Evolutionary conservation across 2,888 invertebrate genomes (phyloP).

Genomic region (Sinodicranocentrus sp.): DNA sequence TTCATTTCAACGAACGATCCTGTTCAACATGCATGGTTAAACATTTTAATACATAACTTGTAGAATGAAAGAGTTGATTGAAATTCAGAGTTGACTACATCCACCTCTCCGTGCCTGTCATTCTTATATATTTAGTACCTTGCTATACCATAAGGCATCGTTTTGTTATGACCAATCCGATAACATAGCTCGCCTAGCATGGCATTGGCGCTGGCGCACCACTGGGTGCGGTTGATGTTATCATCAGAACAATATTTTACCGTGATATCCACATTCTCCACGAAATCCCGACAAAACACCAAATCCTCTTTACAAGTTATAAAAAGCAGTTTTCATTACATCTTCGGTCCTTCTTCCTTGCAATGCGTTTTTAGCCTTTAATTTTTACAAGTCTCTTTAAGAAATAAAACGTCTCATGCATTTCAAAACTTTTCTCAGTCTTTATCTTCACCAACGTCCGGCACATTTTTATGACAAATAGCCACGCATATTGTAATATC

Average conservation of each 20-base stretch:
- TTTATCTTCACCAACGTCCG: background rate
- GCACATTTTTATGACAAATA: background rate
- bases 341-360: background rate
- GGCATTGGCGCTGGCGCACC: conserved; percentile 66
- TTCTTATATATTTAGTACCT: background rate
- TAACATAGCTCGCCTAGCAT: conserved; percentile 59
- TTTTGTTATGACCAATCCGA: conserved; percentile 19
- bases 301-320: conserved; percentile 32
- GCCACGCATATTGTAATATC: background rate
- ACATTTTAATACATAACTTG: background rate
- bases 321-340: background rate
- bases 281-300: conserved; percentile 55
- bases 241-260: conserved; percentile 63
- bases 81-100: conserved; percentile 10
- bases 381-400: background rate
- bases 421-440: conserved; percentile 25
- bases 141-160: background rate
- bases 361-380: conserved; percentile 9
- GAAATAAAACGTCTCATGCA: conserved; percentile 36
- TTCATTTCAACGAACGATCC: too few species aligned
- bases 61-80: conserved; percentile 22
- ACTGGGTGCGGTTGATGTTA: conserved; percentile 69
- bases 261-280: conserved; percentile 59
- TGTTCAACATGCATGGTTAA: conserved; percentile 2
- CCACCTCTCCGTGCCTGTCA: background rate